Conservation (phyloP, 2,113 vertebrate genomes). For the Triplophysa dalaica region DNA sequence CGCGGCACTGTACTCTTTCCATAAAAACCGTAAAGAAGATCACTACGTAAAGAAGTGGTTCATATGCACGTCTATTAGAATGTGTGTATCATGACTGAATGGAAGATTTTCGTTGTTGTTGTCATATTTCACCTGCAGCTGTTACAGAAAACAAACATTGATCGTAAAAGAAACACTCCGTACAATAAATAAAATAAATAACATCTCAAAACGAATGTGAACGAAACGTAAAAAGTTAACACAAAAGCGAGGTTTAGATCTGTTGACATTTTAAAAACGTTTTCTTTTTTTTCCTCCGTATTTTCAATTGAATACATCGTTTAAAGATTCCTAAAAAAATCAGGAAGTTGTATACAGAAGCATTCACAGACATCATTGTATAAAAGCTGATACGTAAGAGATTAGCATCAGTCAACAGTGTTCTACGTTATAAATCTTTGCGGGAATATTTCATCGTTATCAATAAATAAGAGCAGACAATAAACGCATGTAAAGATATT, state of each 20-base stretch:
- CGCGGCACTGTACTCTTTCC: constrained; percentile 54
- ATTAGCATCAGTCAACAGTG: constrained; percentile 75
- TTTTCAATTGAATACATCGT: constrained; percentile 58
- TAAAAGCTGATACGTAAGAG: constrained; percentile 69
- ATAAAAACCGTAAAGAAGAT: constrained; percentile 53
- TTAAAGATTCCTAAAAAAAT: constrained; percentile 58
- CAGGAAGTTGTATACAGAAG: constrained; percentile 63
- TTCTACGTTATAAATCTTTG: constrained; percentile 67
- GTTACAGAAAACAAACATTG: constrained; percentile 50
- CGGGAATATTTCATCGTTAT: constrained; percentile 65
- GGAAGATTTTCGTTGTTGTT: constrained; percentile 8
- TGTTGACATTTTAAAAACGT: constrained; percentile 59
- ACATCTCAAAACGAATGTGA: constrained; percentile 62
- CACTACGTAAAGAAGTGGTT: neutral
- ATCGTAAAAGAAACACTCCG: constrained; percentile 62
- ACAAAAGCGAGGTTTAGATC: constrained; percentile 51
- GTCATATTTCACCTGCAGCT: neutral
- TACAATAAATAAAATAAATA: constrained; percentile 77
- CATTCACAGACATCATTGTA: constrained; percentile 65
- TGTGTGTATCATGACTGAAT: neutral
- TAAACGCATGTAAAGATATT: constrained; percentile 54
- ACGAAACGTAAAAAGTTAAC: constrained; percentile 52
- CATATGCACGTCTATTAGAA: neutral
- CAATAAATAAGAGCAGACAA: constrained; percentile 72
- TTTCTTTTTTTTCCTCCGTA: constrained; percentile 41